A percentile compares a stretch with the other conserved stretches of the same genome.
These are phyloP conservation scores for Chondrilla cf. caribensis DNA, from an alignment of 37 sponge, comb jelly and placozoan species.

Conservation along the genomic window DNA sequence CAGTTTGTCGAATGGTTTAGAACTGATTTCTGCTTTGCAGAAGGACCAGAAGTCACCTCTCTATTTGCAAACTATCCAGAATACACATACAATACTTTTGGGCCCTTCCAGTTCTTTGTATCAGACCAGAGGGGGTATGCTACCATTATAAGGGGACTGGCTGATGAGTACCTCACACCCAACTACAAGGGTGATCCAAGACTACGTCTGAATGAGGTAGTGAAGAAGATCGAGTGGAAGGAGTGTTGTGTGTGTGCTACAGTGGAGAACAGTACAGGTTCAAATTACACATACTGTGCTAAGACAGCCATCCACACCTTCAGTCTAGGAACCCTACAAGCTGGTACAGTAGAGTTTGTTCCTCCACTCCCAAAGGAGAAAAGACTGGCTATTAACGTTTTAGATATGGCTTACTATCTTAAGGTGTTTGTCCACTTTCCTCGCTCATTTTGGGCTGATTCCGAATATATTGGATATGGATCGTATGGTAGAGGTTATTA, in stretches of 20 bases:
- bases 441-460: slow-evolving; percentile 39
- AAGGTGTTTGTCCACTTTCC: slow-evolving; percentile 41
- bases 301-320: slow-evolving; percentile 43
- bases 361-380: slow-evolving; percentile 26
- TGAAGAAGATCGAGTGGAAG: slow-evolving; percentile 39
- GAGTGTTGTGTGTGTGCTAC: slow-evolving; percentile 56
- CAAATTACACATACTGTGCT: slow-evolving; percentile 35
- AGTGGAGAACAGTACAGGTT: neutral
- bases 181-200: slow-evolving; percentile 14
- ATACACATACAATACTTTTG: slow-evolving; percentile 2
- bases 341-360: slow-evolving; percentile 23
- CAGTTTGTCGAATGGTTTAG: slow-evolving; percentile 28
- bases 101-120: slow-evolving; percentile 15
- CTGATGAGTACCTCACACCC: slow-evolving; percentile 1
- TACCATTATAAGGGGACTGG: slow-evolving; percentile 6
- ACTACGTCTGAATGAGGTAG: slow-evolving; percentile 27
- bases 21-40: slow-evolving; percentile 16
- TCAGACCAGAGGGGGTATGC: slow-evolving; percentile 33
- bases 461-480: slow-evolving; percentile 5
- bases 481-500: slow-evolving; percentile 31
- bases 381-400: slow-evolving; percentile 20
- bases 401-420: slow-evolving; percentile 18
- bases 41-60: slow-evolving; percentile 18
- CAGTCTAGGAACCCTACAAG: slow-evolving; percentile 53
- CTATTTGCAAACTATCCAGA: neutral